These are phyloP conservation scores for Agonopterix subpropinquella DNA, from an alignment of 2,888 invertebrate species.

Conservation along the genomic window DNA sequence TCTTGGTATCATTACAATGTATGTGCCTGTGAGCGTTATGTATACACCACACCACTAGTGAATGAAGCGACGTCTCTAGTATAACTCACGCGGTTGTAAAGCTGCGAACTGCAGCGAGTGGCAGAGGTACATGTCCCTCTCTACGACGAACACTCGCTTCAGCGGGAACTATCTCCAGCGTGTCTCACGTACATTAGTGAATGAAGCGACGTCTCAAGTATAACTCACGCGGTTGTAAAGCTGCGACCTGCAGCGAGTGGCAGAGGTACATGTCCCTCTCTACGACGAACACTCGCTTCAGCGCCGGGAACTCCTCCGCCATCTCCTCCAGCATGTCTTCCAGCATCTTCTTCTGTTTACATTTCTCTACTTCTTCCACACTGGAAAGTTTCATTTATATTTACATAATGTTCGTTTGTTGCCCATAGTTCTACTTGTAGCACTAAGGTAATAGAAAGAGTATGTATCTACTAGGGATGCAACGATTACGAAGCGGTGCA, in stretches of 20 bases:
- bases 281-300: constrained; percentile 93
- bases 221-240: constrained; percentile 54
- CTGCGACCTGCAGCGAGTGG: constrained; percentile 86
- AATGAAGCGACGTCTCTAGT: not conserved
- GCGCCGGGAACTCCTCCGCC: constrained; percentile 94
- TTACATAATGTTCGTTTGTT: too few relatives aligned
- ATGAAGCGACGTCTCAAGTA: not conserved
- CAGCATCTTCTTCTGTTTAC: constrained; percentile 92
- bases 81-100: constrained; percentile 50
- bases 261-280: constrained; percentile 96
- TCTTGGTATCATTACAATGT: too few relatives aligned
- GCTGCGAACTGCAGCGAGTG: constrained; percentile 86
- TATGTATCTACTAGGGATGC: too few relatives aligned
- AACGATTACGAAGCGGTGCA: too few relatives aligned
- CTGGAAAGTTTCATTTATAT: constrained; percentile 53
- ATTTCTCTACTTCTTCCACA: constrained; percentile 95
- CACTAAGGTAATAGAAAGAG: too few relatives aligned
- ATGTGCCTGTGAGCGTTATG: too few relatives aligned
- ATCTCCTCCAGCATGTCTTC: constrained; percentile 95
- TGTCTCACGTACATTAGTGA: too few relatives aligned
- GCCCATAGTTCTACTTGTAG: too few relatives aligned
- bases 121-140: constrained; percentile 94
- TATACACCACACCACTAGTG: too few relatives aligned
- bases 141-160: constrained; percentile 90
- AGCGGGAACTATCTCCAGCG: too few relatives aligned